phyloP scores from a whole-genome alignment of 2,113 vertebrate species.

The Pardalotus punctatus region DNA sequence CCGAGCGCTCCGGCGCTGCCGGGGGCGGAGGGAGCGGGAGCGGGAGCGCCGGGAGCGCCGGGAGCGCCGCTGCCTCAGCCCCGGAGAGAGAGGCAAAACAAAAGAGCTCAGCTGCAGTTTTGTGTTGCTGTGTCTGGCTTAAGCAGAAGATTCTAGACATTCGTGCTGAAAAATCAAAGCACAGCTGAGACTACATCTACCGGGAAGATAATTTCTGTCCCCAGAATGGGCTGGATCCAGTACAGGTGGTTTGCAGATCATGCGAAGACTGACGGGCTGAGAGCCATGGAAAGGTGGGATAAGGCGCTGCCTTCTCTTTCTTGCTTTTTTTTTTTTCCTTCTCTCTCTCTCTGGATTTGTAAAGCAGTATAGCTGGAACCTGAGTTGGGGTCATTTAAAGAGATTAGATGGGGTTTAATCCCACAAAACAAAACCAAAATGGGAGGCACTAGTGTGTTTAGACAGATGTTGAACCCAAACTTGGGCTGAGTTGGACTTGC shows the following conservation, averaged over 20 bases:
- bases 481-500: constrained; percentile 64
- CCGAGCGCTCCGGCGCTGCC: constrained; percentile 11
- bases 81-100: constrained; percentile 72
- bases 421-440: neutral
- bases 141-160: constrained; percentile 74
- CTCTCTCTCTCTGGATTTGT: neutral
- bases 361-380: constrained; percentile 18
- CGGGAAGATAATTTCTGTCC: constrained; percentile 38
- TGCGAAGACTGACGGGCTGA: constrained; percentile 70
- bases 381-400: neutral
- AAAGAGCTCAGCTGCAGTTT: constrained; percentile 81
- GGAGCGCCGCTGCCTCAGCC: constrained; percentile 72
- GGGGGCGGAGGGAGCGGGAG: constrained; percentile 61
- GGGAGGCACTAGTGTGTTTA: constrained; percentile 2
- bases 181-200: constrained; percentile 59
- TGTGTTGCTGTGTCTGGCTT: constrained; percentile 61
- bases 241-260: constrained; percentile 76
- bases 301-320: constrained; percentile 19
- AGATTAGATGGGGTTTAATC: neutral
- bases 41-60: constrained; percentile 22
- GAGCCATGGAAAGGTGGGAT: constrained; percentile 76
- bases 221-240: constrained; percentile 74
- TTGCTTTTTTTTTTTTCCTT: neutral
- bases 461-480: constrained; percentile 69
- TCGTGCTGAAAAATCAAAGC: constrained; percentile 63